These are phyloP conservation scores for Lithophane semibrunnea DNA, from an alignment of 2,888 invertebrate genomes.

Conservation along the genomic window DNA sequence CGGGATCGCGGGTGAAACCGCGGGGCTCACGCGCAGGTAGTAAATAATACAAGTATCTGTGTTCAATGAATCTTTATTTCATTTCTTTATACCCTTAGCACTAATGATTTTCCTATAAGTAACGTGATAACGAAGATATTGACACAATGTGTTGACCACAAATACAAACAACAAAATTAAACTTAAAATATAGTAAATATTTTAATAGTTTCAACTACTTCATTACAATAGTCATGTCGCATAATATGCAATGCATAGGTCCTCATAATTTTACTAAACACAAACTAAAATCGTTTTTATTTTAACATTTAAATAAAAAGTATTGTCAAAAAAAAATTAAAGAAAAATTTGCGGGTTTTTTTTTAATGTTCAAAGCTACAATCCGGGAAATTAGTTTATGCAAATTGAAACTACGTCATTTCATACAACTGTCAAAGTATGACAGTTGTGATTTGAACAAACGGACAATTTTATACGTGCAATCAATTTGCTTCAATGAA, in stretches of 20 bases:
- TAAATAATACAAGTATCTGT: neutral
- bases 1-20: no score
- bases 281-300: no score
- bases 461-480: neutral
- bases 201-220: conserved; percentile 20
- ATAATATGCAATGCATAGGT: conserved; percentile 25
- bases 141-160: conserved; percentile 31
- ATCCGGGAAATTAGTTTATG: no score
- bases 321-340: no score
- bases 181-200: conserved; percentile 44
- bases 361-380: no score
- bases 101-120: conserved; percentile 53
- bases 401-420: neutral
- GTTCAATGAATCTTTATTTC: conserved; percentile 58
- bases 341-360: no score
- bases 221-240: neutral
- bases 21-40: no score
- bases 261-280: no score
- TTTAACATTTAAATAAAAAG: no score
- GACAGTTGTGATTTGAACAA: neutral
- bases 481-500: neutral
- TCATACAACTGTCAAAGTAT: neutral
- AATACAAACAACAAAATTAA: conserved; percentile 54
- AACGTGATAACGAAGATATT: conserved; percentile 42
- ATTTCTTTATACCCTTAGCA: conserved; percentile 55